Evolutionary conservation across 2,113 vertebrate species (phyloP).

Genomic region (Kobus ellipsiprymnus): DNA sequence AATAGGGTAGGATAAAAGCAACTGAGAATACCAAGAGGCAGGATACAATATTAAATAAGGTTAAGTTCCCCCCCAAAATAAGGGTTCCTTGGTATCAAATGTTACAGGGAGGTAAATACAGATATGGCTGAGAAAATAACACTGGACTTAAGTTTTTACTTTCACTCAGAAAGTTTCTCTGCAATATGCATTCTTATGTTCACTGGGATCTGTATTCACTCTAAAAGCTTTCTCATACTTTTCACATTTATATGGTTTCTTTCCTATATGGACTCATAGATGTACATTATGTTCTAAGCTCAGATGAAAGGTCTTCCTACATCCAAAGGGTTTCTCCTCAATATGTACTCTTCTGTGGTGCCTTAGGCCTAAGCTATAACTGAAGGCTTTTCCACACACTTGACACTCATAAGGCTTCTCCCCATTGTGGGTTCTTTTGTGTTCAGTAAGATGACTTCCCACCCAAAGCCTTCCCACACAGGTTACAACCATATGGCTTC

Average conservation of each 20-base stretch:
- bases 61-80: neutral
- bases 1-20: neutral
- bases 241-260: neutral
- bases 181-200: neutral
- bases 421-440: neutral
- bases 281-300: neutral
- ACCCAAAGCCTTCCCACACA: neutral
- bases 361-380: neutral
- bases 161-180: neutral
- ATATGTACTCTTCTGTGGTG: neutral
- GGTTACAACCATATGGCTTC: neutral
- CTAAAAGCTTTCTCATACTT: neutral
- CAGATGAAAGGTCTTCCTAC: neutral
- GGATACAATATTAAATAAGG: neutral
- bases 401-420: neutral
- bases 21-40: neutral
- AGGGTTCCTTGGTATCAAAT: neutral
- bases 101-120: neutral
- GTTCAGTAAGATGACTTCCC: neutral
- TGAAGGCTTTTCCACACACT: neutral
- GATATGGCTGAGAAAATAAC: neutral
- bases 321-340: neutral
- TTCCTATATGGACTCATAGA: neutral
- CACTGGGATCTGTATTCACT: neutral
- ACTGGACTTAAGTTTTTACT: neutral